Evolutionary conservation across 1,140 invertebrate species (phyloP).

Genomic region (Pseudomyrmex dendroicus): DNA sequence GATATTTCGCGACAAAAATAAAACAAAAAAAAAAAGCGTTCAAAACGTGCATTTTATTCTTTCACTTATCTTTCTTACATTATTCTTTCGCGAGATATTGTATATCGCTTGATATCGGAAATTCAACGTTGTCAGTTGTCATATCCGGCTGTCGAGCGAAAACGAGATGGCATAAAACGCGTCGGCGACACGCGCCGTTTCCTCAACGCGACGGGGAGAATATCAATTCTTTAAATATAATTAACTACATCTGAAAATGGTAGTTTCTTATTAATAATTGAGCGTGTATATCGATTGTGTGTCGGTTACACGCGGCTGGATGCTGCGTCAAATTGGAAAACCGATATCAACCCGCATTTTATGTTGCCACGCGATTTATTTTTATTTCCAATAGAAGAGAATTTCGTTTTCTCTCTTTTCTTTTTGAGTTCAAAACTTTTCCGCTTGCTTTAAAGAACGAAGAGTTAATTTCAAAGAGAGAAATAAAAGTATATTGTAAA

Average conservation of each 20-base stretch:
- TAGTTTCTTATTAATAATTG: conserved; percentile 59
- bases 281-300: conserved; percentile 29
- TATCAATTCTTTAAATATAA: conserved; percentile 49
- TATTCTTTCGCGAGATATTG: conserved; percentile 19
- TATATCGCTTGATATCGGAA: conserved; percentile 56
- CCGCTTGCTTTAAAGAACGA: neutral
- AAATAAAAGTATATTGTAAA: neutral
- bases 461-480: neutral
- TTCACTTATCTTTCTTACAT: conserved; percentile 9
- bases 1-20: no score
- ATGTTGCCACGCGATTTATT: conserved; percentile 44
- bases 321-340: conserved; percentile 54
- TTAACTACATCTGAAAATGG: conserved; percentile 46
- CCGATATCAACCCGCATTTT: conserved; percentile 53
- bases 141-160: conserved; percentile 12
- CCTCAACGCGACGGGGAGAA: conserved; percentile 5
- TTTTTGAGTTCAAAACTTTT: conserved; percentile 16
- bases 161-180: conserved; percentile 30
- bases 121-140: conserved; percentile 11
- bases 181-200: conserved; percentile 41
- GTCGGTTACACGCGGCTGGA: conserved; percentile 20
- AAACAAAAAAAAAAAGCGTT: no score
- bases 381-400: conserved; percentile 46
- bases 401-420: conserved; percentile 9
- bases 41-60: neutral